Base-by-base conservation (phyloP, 2,888 invertebrate genomes). In the Coenonympha glycerion region DNA sequence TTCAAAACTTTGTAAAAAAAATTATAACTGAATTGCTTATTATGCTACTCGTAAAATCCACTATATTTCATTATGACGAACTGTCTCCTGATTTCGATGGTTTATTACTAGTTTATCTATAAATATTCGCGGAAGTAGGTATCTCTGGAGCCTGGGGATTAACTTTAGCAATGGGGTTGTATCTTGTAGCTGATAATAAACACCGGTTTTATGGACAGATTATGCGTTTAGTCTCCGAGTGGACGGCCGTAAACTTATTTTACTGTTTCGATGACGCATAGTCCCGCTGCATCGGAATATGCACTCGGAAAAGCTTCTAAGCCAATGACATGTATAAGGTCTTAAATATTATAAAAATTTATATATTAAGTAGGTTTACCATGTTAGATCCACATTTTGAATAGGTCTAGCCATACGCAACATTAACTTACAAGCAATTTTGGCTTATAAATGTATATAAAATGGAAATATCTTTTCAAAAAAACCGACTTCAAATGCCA, bases 151-250 rank as follows among this genome's bases (percentile, higher is more conserved):
- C n/a, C n/a, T n/a, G n/a, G 26, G 33, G 34, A 19, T 62, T 59
- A 52, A 61, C 64, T 65, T 66, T 61, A 60, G 64, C 60, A 65
- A 72, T 69, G 71, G 71, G 66, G 70, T 72, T 74, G 69, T 65
- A 61, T 65, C 65, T 65, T 65, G 64, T 69, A 57, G 65, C 52
- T 55, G 66, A 68, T 66, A 73, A 70, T 82, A 79, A 82, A 79
- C 73, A 60, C 57, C n/a, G 58, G 65, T 72, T 79, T 82, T 73
- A 82, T 70, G 73, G 63, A 57, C 44, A 63, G 71, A 82, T 79
- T 79, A 80, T 79, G 72, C 79, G 65, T 69, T 67, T 60, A 62
- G 66, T 65, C 55, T 64, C 60, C 59, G 61, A 66, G 66, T 62
- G 66, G 71, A 68, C 68, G 66, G 62, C 57, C 63, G 62, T 82